Evolutionary conservation across 2,113 vertebrate genomes (phyloP).

Genomic region (Prietella phreatophila): DNA sequence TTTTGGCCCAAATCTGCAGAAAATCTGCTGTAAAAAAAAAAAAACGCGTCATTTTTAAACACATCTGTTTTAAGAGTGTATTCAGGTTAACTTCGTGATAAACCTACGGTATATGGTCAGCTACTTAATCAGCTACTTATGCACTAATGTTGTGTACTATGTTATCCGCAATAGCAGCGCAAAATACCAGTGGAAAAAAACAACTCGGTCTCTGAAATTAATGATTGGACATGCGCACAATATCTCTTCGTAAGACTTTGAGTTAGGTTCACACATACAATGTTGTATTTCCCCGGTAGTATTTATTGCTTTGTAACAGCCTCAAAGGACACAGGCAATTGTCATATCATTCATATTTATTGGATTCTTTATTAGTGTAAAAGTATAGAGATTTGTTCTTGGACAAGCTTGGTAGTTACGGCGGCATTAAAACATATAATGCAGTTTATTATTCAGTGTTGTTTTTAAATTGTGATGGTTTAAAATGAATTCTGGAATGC

Average conservation of each 20-base stretch:
- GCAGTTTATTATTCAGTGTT: not conserved
- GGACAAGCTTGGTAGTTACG: not conserved
- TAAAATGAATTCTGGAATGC: not conserved
- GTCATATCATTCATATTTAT: not conserved
- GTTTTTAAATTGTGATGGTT: not conserved
- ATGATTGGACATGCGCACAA: not conserved
- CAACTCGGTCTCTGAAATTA: not conserved
- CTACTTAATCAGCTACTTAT: too few species aligned
- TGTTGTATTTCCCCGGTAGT: not conserved
- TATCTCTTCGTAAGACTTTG: not conserved
- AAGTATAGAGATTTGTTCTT: not conserved
- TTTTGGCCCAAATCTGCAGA: too few species aligned
- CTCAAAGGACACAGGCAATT: not conserved
- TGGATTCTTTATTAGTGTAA: not conserved
- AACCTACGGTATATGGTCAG: too few species aligned
- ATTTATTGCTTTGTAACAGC: not conserved
- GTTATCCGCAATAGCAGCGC: not conserved
- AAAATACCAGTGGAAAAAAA: not conserved
- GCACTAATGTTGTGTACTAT: too few species aligned
- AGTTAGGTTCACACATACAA: not conserved
- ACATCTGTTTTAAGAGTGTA: too few species aligned
- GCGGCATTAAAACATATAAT: not conserved
- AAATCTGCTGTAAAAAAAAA: too few species aligned
- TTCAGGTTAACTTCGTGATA: not conserved
- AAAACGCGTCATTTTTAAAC: too few species aligned